Conservation (phyloP, 2,888 invertebrate species). For the Morinoia aosen region DNA sequence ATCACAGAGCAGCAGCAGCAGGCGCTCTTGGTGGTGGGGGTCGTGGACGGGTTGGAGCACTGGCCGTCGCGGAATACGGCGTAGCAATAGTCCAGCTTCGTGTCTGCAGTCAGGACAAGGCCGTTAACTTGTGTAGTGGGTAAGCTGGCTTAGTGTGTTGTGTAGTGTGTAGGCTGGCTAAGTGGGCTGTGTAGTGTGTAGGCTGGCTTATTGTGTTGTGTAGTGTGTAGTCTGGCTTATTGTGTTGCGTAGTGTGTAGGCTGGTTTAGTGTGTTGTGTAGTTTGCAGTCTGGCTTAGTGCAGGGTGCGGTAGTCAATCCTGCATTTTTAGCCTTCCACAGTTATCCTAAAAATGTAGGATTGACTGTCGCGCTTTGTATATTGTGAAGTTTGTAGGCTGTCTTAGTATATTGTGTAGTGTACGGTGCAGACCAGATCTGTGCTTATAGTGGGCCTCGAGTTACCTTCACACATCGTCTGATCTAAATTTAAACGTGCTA, state of each 20-base stretch:
- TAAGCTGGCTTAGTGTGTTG: constrained; percentile 27
- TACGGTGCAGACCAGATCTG: too few species aligned
- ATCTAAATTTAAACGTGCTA: too few species aligned
- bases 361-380: too few species aligned
- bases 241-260: too few species aligned
- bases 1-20: constrained; percentile 85
- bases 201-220: background rate
- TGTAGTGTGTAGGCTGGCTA: background rate
- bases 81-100: constrained; percentile 86
- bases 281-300: constrained; percentile 59
- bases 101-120: constrained; percentile 75
- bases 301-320: too few species aligned
- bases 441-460: too few species aligned
- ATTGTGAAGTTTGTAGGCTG: too few species aligned
- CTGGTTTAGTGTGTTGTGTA: too few species aligned
- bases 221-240: too few species aligned
- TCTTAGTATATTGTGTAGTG: background rate
- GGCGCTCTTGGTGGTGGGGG: constrained; percentile 85
- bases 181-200: background rate
- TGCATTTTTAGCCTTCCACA: too few species aligned
- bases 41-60: constrained; percentile 82
- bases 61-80: constrained; percentile 83
- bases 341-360: too few species aligned
- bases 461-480: too few species aligned
- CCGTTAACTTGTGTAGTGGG: constrained; percentile 63